Conservation (phyloP, 92 coral and sea anemone genomes). For the Heliopora coerulea region DNA sequence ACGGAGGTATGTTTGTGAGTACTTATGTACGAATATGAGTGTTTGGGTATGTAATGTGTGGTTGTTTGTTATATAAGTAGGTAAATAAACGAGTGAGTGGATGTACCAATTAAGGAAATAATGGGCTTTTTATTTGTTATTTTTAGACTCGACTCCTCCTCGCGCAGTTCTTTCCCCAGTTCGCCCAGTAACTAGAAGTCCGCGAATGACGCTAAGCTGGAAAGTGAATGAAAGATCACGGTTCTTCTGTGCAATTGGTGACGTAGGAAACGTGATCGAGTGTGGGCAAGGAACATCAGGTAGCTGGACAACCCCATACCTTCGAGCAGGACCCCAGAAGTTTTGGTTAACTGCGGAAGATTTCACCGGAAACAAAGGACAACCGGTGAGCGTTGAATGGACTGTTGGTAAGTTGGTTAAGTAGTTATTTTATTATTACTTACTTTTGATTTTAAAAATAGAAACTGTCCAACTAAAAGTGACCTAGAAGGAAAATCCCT, state of each 20-base stretch:
- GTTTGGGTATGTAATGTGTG: too few relatives aligned
- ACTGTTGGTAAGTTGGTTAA: constrained; percentile 8
- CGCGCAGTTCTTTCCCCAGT: constrained; percentile 18
- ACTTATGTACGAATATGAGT: too few relatives aligned
- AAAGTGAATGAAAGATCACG: constrained; percentile 10
- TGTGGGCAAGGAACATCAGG: constrained; percentile 35
- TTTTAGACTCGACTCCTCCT: constrained; percentile 29
- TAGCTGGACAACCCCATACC: constrained; percentile 29
- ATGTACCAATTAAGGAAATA: too few relatives aligned
- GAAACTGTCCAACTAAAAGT: too few relatives aligned
- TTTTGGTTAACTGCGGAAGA: constrained; percentile 44
- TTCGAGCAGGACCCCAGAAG: constrained; percentile 22
- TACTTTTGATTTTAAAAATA: too few relatives aligned
- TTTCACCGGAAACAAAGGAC: constrained; percentile 25
- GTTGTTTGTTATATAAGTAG: too few relatives aligned
- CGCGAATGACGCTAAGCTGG: constrained; percentile 19
- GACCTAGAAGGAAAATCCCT: too few relatives aligned
- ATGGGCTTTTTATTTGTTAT: too few relatives aligned
- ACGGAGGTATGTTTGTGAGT: too few relatives aligned
- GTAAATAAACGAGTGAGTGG: too few relatives aligned
- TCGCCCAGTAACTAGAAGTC: constrained; percentile 1
- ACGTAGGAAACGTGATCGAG: constrained; percentile 30
- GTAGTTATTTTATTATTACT: too few relatives aligned
- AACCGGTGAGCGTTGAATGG: constrained; percentile 22
- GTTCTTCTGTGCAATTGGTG: constrained; percentile 36